A percentile compares a stretch with the other conserved stretches of the same genome.
Evolutionary conservation across 2,797 vertebrate genomes (phyloP).

Genomic region (Hyperoplus immaculatus): DNA sequence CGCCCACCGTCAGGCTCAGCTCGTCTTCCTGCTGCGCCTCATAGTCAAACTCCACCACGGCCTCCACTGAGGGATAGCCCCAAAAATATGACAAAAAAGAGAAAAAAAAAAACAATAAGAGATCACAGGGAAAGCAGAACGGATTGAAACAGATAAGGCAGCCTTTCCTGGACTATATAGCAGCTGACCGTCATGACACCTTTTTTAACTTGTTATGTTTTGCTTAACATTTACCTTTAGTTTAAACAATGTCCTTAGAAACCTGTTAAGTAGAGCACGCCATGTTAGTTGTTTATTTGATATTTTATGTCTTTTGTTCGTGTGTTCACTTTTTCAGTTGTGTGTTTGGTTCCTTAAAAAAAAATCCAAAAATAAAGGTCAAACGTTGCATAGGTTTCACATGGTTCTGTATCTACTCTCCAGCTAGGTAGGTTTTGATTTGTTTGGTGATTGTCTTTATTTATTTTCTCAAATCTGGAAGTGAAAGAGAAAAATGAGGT

Average conservation of each 20-base stretch:
- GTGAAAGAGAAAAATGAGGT: slow-evolving; percentile 6
- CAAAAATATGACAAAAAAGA: background rate
- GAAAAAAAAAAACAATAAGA: background rate
- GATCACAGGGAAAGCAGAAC: too few relatives aligned
- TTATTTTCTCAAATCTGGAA: background rate
- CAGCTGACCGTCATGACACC: too few relatives aligned
- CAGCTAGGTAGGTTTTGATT: background rate
- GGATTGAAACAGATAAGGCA: too few relatives aligned
- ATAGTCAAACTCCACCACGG: slow-evolving; percentile 99
- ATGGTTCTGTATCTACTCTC: background rate
- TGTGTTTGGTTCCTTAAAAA: too few relatives aligned
- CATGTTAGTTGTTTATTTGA: too few relatives aligned
- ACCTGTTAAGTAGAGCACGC: too few relatives aligned
- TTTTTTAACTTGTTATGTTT: too few relatives aligned
- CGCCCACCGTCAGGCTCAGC: slow-evolving; percentile 97
- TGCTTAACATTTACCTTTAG: too few relatives aligned
- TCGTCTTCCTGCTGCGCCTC: slow-evolving; percentile 99
- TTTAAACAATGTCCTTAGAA: too few relatives aligned
- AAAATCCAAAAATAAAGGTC: background rate
- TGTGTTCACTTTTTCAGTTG: too few relatives aligned
- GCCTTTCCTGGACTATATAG: too few relatives aligned
- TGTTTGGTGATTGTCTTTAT: background rate
- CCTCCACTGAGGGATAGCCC: slow-evolving; percentile 89
- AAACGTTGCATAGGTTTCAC: background rate
- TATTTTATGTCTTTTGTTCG: too few relatives aligned